Conservation (phyloP, 2,888 invertebrate genomes). For the Geophilus truncorum region DNA sequence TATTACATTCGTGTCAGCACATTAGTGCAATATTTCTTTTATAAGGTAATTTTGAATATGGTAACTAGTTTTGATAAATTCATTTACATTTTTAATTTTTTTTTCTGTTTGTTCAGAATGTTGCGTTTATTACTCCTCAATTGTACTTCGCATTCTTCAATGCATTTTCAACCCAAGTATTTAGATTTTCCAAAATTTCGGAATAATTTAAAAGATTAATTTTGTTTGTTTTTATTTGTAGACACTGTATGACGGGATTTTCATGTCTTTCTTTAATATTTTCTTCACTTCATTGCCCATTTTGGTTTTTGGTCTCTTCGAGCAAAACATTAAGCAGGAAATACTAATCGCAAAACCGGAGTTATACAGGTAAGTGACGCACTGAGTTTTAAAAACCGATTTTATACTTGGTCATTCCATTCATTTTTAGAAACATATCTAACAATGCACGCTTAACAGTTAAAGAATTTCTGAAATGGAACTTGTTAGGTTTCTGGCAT, state of each 20-base stretch:
- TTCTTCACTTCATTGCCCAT: constrained; percentile 71
- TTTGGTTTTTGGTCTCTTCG: constrained; percentile 65
- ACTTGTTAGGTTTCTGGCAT: constrained; percentile 58
- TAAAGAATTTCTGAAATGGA: constrained; percentile 61
- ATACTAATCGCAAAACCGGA: constrained; percentile 59
- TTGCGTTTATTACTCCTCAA: constrained; percentile 64
- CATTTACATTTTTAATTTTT: neutral
- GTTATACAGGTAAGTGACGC: constrained; percentile 61
- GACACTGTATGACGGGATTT: constrained; percentile 67
- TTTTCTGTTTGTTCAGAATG: constrained; percentile 54
- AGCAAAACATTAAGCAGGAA: constrained; percentile 61
- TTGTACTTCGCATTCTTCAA: constrained; percentile 53
- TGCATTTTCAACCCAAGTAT: constrained; percentile 52
- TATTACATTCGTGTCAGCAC: constrained; percentile 69
- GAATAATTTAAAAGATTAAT: neutral
- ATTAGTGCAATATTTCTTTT: constrained; percentile 76
- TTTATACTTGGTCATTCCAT: no score
- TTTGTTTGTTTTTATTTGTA: constrained; percentile 23
- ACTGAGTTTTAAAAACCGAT: no score
- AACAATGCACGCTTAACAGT: constrained; percentile 61
- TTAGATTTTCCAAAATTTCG: no score
- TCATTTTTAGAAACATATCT: constrained; percentile 44
- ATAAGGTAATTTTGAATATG: constrained; percentile 55
- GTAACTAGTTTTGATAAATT: neutral
- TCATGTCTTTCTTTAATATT: constrained; percentile 70